These are phyloP conservation scores for Pao palembangensis DNA, from an alignment of 2,113 vertebrate genomes.

Conservation along the genomic window DNA sequence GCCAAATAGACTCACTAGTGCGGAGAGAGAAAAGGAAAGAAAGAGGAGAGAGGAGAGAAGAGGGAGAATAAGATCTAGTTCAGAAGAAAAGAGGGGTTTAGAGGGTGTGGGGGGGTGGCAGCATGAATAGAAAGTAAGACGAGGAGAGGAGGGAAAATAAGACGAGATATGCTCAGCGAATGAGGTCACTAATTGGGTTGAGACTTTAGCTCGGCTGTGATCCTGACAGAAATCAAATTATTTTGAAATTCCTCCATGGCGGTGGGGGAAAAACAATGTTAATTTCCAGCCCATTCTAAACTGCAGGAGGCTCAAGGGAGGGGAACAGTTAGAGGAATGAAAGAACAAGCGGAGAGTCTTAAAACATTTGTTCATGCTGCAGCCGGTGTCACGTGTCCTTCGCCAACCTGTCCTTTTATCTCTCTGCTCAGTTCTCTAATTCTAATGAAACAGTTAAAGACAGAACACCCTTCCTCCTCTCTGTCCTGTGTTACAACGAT, in stretches of 20 bases:
- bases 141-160: conserved; percentile 13
- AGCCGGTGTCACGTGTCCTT: not conserved
- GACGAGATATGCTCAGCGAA: conserved; percentile 42
- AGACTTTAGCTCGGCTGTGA: conserved; percentile 40
- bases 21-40: conserved; percentile 19
- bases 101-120: conserved; percentile 13
- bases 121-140: conserved; percentile 39
- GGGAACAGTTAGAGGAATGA: conserved; percentile 3
- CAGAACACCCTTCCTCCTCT: too few relatives aligned
- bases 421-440: not conserved
- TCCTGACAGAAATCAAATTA: conserved; percentile 59
- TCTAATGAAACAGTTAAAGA: not conserved
- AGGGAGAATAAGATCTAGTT: conserved; percentile 23
- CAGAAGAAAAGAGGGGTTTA: conserved; percentile 24
- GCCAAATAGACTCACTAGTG: conserved; percentile 60
- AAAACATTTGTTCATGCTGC: conserved; percentile 7
- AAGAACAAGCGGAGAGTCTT: conserved; percentile 21
- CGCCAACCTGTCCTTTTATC: not conserved
- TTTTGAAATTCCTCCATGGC: conserved; percentile 49
- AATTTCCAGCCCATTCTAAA: conserved; percentile 17
- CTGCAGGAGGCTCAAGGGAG: conserved; percentile 11
- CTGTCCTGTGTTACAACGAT: too few relatives aligned
- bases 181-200: conserved; percentile 67
- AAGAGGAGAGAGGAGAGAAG: conserved; percentile 19
- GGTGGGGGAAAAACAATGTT: conserved; percentile 46